Conservation (phyloP, 2,113 vertebrate species). For the Smithornis capensis region DNA sequence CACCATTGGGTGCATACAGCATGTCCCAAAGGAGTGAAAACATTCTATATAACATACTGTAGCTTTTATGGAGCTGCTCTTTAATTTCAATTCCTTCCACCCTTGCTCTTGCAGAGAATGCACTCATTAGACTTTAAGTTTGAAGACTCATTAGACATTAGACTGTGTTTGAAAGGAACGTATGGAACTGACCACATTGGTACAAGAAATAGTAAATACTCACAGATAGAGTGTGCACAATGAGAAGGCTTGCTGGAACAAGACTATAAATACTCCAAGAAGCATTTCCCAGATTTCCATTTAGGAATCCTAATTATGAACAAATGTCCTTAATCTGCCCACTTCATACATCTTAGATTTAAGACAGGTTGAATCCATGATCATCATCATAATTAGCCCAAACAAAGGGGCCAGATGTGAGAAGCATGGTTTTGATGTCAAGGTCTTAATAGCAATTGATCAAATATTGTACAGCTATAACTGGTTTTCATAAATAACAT, state of each 20-base stretch:
- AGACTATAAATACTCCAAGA: conserved; percentile 13
- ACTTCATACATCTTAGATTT: conserved; percentile 6
- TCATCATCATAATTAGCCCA: conserved; percentile 2
- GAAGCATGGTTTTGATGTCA: neutral
- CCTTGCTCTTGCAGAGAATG: neutral
- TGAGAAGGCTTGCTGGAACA: neutral
- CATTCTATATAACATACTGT: neutral
- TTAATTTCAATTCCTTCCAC: neutral
- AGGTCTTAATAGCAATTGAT: neutral
- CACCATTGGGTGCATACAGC: neutral
- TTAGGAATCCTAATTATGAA: conserved; percentile 34
- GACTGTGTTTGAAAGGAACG: neutral
- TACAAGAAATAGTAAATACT: neutral
- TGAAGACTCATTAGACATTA: too few species aligned
- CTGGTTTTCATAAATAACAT: neutral
- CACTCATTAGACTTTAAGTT: too few species aligned
- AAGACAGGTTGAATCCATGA: conserved; percentile 11
- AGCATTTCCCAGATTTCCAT: conserved; percentile 8
- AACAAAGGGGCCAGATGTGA: conserved; percentile 48
- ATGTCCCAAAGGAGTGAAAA: neutral
- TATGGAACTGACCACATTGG: neutral
- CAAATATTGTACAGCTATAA: neutral
- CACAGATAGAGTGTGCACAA: neutral
- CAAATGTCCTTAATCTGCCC: conserved; percentile 43
- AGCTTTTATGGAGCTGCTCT: neutral